Percentiles rank a stretch among this genome's conserved stretches.
Evolutionary conservation across 2,888 invertebrate species (phyloP).

Genomic region (Blastobasis adustella): DNA sequence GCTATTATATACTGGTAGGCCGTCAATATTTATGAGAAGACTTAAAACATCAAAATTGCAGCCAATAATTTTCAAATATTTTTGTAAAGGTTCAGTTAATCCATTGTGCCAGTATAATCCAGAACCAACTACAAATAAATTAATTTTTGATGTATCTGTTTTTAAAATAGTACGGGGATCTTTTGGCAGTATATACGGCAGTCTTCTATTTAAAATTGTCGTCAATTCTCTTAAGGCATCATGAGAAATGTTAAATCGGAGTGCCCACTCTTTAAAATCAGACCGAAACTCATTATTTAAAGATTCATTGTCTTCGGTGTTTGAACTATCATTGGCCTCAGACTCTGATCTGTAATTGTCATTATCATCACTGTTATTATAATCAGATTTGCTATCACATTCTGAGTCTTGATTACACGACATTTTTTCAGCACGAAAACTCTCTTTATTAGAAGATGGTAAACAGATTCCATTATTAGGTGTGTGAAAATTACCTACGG

Average conservation of each 20-base stretch:
- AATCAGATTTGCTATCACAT: background rate
- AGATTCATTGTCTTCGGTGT: conserved; percentile 1
- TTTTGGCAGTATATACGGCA: no score
- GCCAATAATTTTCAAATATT: conserved; percentile 1
- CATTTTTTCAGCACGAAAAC: background rate
- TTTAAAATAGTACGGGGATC: no score
- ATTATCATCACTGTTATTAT: background rate
- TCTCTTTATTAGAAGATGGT: no score
- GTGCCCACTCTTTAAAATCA: background rate
- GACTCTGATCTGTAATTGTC: background rate
- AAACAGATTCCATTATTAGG: background rate
- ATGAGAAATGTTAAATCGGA: background rate
- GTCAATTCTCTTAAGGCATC: background rate
- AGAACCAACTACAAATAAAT: background rate
- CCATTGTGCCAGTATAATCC: conserved; percentile 8
- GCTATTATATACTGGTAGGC: conserved; percentile 8
- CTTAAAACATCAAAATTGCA: background rate
- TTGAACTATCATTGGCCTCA: background rate
- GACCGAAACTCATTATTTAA: conserved; percentile 1
- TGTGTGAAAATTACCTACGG: conserved; percentile 3
- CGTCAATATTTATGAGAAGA: conserved; percentile 7
- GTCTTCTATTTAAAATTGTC: no score
- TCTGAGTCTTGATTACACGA: background rate
- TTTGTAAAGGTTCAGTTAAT: conserved; percentile 2
- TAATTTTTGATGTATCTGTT: no score